Conservation (phyloP, 1,140 invertebrate genomes). For the Drosophila kanapiae region DNA sequence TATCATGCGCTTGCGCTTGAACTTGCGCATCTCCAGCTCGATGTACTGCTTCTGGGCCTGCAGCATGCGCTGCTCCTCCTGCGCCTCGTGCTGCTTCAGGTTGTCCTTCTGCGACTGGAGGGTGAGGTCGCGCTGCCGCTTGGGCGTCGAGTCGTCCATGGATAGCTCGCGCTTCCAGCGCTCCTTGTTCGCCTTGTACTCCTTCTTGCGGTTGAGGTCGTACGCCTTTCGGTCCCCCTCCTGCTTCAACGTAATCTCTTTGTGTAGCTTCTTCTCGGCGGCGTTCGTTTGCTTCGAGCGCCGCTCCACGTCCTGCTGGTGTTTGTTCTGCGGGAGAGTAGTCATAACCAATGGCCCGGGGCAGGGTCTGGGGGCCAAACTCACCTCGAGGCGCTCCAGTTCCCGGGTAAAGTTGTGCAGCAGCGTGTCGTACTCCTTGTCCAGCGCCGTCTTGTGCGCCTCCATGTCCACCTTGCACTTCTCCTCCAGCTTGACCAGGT, state of each 20-base stretch:
- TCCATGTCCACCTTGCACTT: constrained; percentile 98
- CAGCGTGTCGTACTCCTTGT: constrained; percentile 98
- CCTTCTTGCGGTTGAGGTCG: constrained; percentile 96
- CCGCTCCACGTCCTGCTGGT: constrained; percentile 95
- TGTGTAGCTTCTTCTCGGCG: constrained; percentile 96
- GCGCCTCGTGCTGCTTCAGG: constrained; percentile 95
- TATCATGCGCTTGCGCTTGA: constrained; percentile 95
- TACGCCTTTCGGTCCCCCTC: constrained; percentile 95
- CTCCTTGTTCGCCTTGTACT: constrained; percentile 99
- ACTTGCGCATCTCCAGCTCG: constrained; percentile 96
- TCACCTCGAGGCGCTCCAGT: constrained; percentile 93
- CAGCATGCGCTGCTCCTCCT: constrained; percentile 94
- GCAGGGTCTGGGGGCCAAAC: neutral
- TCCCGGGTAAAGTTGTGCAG: constrained; percentile 96
- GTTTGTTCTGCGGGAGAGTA: constrained; percentile 87
- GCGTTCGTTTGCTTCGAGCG: constrained; percentile 95
- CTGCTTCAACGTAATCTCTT: constrained; percentile 95
- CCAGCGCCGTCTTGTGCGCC: constrained; percentile 96
- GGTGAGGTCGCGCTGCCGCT: constrained; percentile 95
- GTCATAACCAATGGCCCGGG: neutral
- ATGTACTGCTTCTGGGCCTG: constrained; percentile 96
- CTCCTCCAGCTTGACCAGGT: constrained; percentile 96
- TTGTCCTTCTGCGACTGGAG: constrained; percentile 96
- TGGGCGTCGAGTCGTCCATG: constrained; percentile 96
- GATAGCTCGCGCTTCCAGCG: constrained; percentile 97